These are phyloP conservation scores for Drosophila meridiana DNA, from an alignment of 2,888 invertebrate genomes.

Conservation along the genomic window DNA sequence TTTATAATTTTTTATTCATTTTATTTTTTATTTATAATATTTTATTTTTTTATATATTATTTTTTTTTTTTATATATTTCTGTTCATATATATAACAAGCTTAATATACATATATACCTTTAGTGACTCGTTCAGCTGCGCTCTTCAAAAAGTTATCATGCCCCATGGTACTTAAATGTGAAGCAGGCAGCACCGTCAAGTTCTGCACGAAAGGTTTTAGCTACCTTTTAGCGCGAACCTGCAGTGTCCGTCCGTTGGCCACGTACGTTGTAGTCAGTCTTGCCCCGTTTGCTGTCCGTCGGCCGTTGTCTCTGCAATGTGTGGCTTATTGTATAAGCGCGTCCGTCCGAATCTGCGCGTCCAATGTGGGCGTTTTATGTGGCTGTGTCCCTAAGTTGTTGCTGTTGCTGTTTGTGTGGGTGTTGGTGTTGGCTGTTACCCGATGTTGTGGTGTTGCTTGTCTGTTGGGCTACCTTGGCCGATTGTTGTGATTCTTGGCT, in stretches of 20 bases:
- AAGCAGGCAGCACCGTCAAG: constrained; percentile 47
- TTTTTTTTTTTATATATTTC: background rate
- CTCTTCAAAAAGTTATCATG: constrained; percentile 24
- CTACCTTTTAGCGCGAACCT: constrained; percentile 63
- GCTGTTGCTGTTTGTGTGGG: constrained; percentile 33
- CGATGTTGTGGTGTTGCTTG: constrained; percentile 61
- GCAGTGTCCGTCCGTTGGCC: constrained; percentile 29
- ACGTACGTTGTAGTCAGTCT: constrained; percentile 23
- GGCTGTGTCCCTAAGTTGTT: constrained; percentile 55
- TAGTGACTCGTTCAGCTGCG: background rate
- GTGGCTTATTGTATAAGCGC: constrained; percentile 76
- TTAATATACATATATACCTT: background rate
- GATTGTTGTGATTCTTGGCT: constrained; percentile 78
- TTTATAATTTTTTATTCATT: too few relatives aligned
- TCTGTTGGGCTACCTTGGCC: constrained; percentile 57
- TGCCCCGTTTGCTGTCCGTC: constrained; percentile 26
- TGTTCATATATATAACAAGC: background rate
- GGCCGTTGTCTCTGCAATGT: constrained; percentile 62
- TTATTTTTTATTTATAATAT: background rate
- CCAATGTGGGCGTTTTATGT: constrained; percentile 74
- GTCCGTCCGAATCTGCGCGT: constrained; percentile 54
- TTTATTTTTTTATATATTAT: background rate
- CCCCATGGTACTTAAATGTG: constrained; percentile 38
- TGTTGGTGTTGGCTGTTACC: constrained; percentile 46
- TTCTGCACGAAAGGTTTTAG: constrained; percentile 81